Evolutionary conservation across 2,113 vertebrate species (phyloP), one percentile per base, ranked within the genome.

Genomic region (Bufo bufo): DNA sequence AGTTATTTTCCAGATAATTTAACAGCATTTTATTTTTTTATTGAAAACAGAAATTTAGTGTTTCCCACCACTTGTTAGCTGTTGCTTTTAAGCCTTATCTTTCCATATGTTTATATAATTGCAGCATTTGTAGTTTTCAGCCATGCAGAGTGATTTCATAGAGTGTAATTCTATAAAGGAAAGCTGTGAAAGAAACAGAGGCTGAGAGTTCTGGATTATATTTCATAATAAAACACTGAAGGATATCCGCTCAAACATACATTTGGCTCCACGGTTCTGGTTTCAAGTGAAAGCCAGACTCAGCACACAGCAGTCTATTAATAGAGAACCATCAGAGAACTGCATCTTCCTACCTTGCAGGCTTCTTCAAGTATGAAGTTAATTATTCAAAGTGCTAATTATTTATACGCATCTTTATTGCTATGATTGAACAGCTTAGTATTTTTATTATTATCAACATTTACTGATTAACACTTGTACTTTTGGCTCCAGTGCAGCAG

Each of bases 231-330:
- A 63, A 71, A 65, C 20, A 69, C 63, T 33, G 65, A 47, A 84
- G 82, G 63, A 84, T 84, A 66, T 71, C 82, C 82, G 63, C 82
- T 84, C 63, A 69, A 81, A 81, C 82, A 71, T 84, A 69, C 82
- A 69, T 84, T 84, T 84, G 82, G 82, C 82, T 84, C 82, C 63
- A 69, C 65, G 1, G 63, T 71, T n/a, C 49, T 49, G 19, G 82
- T 84, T 71, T 84, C 65, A 84, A 84, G 82, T 54, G 82, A 71
- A 84, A 69, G 71, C 82, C 63, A 84, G 82, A 84, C 82, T 84
- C 82, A 84, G 82, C 82, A 84, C 82, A 84, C 82, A 84, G 82
- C 82, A 71, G 63, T 71, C 82, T 84, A 84, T 71, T 71, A 84
- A 84, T 84, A 84, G 82, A 65, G 59, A 69, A 16, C 65, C 6